Evolutionary conservation across 1,140 invertebrate genomes (phyloP).

Genomic region (Neuroterus valhalla): DNA sequence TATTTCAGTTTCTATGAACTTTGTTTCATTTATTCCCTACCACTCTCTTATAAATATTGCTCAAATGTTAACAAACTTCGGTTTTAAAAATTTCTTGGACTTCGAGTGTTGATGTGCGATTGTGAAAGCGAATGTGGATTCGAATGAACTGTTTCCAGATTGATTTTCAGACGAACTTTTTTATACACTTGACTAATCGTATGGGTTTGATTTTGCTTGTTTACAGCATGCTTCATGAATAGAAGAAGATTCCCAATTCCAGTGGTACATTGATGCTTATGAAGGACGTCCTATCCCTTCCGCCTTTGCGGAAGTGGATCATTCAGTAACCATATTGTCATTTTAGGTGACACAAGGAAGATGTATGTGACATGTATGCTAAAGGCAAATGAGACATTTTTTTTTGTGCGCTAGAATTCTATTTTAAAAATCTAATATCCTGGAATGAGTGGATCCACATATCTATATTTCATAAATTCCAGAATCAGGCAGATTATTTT

Average conservation of each 20-base stretch:
- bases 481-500: slow-evolving; percentile 14
- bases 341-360: slow-evolving; percentile 70
- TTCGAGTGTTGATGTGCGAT: slow-evolving; percentile 2
- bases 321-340: slow-evolving; percentile 67
- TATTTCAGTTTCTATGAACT: no score
- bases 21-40: no score
- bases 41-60: no score
- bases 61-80: no score
- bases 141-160: slow-evolving; percentile 41
- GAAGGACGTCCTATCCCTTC: slow-evolving; percentile 35
- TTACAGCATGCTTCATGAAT: slow-evolving; percentile 60
- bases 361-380: slow-evolving; percentile 63
- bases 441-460: not conserved
- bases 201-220: slow-evolving; percentile 63
- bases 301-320: slow-evolving; percentile 38
- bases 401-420: slow-evolving; percentile 18
- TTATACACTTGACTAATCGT: slow-evolving; percentile 54
- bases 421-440: not conserved
- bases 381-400: slow-evolving; percentile 47
- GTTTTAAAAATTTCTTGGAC: slow-evolving; percentile 1
- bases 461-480: not conserved
- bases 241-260: slow-evolving; percentile 41
- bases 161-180: not conserved
- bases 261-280: slow-evolving; percentile 37
- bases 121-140: slow-evolving; percentile 26